Base-by-base conservation (phyloP, 2,888 invertebrate genomes). In the Leuctra nigra region DNA sequence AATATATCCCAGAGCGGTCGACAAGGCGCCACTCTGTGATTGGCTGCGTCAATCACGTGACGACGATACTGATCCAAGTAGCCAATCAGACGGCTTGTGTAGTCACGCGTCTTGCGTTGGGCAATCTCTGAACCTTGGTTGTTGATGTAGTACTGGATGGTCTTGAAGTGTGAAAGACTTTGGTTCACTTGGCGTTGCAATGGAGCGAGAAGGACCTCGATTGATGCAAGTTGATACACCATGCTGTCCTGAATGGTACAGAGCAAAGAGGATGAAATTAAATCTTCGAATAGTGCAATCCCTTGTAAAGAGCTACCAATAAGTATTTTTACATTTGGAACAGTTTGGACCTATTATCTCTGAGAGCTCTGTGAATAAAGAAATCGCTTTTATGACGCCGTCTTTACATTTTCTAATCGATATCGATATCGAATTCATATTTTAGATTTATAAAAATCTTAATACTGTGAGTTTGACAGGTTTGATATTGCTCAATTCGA, bases 71-170 rank as follows among this genome's bases (percentile, higher is more conserved):
- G 82, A 23, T 84, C 82, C 59, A 85, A 71, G 67, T 86, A 86
- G 20, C 78, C 77, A 36, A 79, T 74, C 56, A 87, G 68, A 38
- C 86, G 79, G 1, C 77, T 75, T 29, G 76, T 70, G 67, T 77
- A 83, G 50, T 73, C 70, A 46, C 78, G 77, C 24, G 77, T 73
- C 74, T 80, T 79, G 84, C 82, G 70, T 48, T 80, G 77, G 54
- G 85, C 84, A 64, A 88, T 84, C 63, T 81, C 77, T 52, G 79
- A 80, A 29, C 86, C 86, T 64, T 85, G 83, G 66, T 81, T 83
- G 65, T 86, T 82, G 60, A 90, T 78, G 70, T 84, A 87, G 68
- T 80, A 83, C 69, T 89, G 88, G 47, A 87, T 83, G n/a, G 82
- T 84, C 65, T 83, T 84, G 63, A 89, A 77, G 67, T 87, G 86